Conservation (phyloP, 2,888 invertebrate species). For the Labia minor region DNA sequence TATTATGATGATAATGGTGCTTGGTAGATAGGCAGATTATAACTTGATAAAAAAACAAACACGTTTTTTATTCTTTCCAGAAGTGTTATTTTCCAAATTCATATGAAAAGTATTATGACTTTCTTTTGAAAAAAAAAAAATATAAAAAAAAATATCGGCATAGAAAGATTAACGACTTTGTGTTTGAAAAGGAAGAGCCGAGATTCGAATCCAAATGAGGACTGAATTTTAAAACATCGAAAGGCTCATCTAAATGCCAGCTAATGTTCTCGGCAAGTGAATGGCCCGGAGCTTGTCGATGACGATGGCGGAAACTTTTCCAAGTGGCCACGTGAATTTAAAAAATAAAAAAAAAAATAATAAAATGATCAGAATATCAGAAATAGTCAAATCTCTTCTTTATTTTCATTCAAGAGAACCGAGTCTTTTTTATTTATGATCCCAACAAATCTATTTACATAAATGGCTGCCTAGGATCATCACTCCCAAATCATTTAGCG, state of each 20-base stretch:
- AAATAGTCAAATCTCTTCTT: background rate
- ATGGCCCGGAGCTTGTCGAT: background rate
- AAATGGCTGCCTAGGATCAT: background rate
- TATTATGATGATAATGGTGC: too few species aligned
- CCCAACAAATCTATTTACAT: background rate
- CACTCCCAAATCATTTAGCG: background rate
- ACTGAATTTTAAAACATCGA: constrained; percentile 5
- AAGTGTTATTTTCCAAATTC: too few species aligned
- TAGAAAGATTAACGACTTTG: background rate
- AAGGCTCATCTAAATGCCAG: background rate
- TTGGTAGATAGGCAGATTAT: too few species aligned
- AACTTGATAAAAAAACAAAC: too few species aligned
- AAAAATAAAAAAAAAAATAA: too few species aligned
- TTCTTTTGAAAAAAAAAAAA: too few species aligned
- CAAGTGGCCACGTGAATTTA: constrained; percentile 13
- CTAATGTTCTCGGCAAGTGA: background rate
- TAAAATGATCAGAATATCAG: background rate
- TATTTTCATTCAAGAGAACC: background rate
- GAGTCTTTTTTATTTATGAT: background rate
- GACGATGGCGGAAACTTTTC: background rate
- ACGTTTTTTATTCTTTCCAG: too few species aligned
- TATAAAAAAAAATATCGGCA: background rate
- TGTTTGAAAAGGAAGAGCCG: constrained; percentile 7
- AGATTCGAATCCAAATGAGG: constrained; percentile 13
- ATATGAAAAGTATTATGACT: too few species aligned